Evolutionary conservation across 2,888 invertebrate species (phyloP).

Genomic region (Melieria crassipennis): DNA sequence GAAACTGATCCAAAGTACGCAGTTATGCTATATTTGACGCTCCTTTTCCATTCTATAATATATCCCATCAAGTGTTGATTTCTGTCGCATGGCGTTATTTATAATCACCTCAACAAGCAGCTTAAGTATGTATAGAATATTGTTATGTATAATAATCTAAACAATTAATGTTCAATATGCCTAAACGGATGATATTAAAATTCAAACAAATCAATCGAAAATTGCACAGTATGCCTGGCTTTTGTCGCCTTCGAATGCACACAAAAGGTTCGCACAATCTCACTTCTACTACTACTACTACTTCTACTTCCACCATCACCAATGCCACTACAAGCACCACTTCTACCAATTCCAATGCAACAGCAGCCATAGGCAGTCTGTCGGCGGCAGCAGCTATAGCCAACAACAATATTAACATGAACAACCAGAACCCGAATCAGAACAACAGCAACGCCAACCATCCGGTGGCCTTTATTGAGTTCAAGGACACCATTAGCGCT

Average conservation of each 20-base stretch:
- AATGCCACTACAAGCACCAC: conserved; percentile 54
- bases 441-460: conserved; percentile 63
- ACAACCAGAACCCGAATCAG: conserved; percentile 33
- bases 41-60: too few relatives aligned
- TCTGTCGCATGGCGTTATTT: too few relatives aligned
- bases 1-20: too few relatives aligned
- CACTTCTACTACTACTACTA: conserved; percentile 62
- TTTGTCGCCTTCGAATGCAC: conserved; percentile 97
- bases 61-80: too few relatives aligned
- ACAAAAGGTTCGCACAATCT: conserved; percentile 74
- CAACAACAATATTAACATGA: conserved; percentile 44
- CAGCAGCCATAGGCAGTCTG: conserved; percentile 41
- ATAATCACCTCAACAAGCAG: too few relatives aligned
- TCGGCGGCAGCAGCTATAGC: conserved; percentile 38
- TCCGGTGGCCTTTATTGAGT: conserved; percentile 98
- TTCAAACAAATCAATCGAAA: conserved; percentile 36
- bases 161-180: too few relatives aligned
- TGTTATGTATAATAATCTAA: too few relatives aligned
- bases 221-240: conserved; percentile 92
- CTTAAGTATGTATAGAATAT: too few relatives aligned
- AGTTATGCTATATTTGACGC: too few relatives aligned
- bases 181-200: too few relatives aligned
- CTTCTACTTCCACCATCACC: conserved; percentile 53
- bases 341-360: conserved; percentile 53
- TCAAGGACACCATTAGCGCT: conserved; percentile 91